Evolutionary conservation across 2,113 vertebrate species (phyloP).

Genomic region (Siniperca knerii): DNA sequence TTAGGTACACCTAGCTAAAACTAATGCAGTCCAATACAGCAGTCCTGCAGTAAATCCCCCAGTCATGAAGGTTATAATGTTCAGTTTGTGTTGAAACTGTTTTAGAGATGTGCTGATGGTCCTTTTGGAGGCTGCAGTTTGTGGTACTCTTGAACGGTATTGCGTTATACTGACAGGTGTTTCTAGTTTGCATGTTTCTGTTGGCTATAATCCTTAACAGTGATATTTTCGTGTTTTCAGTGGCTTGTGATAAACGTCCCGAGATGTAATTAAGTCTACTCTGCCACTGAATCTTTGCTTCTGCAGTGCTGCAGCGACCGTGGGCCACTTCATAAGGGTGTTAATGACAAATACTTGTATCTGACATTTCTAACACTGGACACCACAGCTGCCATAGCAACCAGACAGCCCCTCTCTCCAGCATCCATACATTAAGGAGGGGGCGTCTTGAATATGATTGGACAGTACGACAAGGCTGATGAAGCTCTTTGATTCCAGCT

Average conservation of each 20-base stretch:
- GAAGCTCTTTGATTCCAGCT: not conserved
- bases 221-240: not conserved
- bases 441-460: conserved; percentile 6
- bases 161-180: not conserved
- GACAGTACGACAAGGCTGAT: not conserved
- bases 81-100: not conserved
- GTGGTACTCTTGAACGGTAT: not conserved
- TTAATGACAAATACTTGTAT: conserved; percentile 19
- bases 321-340: not conserved
- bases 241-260: not conserved
- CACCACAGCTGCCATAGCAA: conserved; percentile 72
- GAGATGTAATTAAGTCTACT: not conserved
- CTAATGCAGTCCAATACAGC: not conserved
- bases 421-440: conserved; percentile 29
- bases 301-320: conserved; percentile 17
- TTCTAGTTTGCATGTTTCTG: not conserved
- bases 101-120: not conserved
- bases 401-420: conserved; percentile 28
- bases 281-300: not conserved
- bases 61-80: not conserved
- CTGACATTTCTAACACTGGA: conserved; percentile 30
- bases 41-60: not conserved
- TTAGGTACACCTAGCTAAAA: not conserved
- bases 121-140: not conserved
- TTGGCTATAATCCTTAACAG: not conserved